Base-by-base conservation (phyloP, 2,888 invertebrate genomes). In the Tuberolachnus salignus region DNA sequence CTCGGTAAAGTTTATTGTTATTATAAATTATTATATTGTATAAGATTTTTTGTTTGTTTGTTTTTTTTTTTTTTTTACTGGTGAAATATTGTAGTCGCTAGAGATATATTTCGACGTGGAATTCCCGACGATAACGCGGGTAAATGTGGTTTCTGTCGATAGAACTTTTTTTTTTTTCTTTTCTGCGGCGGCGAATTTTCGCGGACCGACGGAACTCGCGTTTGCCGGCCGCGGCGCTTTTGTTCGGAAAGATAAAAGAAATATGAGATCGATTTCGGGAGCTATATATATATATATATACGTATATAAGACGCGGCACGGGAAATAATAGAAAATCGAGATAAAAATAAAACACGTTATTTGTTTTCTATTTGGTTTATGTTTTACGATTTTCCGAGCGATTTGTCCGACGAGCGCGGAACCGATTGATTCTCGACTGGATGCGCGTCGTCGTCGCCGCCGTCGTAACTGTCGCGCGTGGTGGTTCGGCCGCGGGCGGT, bases 331-430 rank as follows among this genome's bases (percentile, higher is more conserved):
- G 11, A 13, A 46, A 19, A n/a, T 8, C 19, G 53, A n/a, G 55
- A 71, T 44, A 70, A 14, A 42, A 57, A 57, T 57, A 57, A 57
- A 57, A 71, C 44, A 71, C 70, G 70, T 57, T 57, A 71, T 71
- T 71, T 71, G 70, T 71, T 57, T 71, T 71, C 70, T 55, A 71
- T 71, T 57, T 71, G 57, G 70, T 57, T 42, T 71, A 23, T 71
- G 55, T 71, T 57, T 57, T n/a, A 44, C 23, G 44, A 71, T 71
- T 71, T 70, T 71, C 70, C 70, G 9, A 44, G 44, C 57, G 70
- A 57, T 71, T 71, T n/a, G 23, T 44, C 13, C 46, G 44, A n/a
- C n/a, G 70, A 57, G 70, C 44, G 44, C 55, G 44, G 16, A 64
- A 44, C 57, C 44, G 44, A 70, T 70, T 70, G 70, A 70, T 70